Conservation (phyloP, 2,113 vertebrate genomes). For the Thamnaconus septentrionalis region DNA sequence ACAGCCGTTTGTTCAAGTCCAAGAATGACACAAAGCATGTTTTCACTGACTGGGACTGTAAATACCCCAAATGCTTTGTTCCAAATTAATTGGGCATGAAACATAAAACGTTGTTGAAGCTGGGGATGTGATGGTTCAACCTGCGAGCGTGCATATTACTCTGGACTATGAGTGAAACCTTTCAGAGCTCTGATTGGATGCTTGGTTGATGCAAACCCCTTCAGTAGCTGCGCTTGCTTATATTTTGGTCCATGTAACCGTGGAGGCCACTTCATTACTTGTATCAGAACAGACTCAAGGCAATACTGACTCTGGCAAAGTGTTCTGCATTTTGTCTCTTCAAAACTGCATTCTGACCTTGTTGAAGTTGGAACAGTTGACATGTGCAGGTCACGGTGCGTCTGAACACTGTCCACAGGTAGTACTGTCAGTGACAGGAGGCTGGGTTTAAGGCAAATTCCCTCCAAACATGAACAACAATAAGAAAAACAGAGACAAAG, state of each 20-base stretch:
- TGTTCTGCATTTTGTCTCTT: conserved; percentile 33
- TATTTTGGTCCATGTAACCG: conserved; percentile 79
- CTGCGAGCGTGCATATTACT: conserved; percentile 39
- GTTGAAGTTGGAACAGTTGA: conserved; percentile 57
- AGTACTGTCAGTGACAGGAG: conserved; percentile 71
- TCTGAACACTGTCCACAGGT: conserved; percentile 69
- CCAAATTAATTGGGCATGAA: conserved; percentile 44
- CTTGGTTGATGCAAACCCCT: conserved; percentile 68
- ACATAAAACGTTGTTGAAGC: conserved; percentile 59
- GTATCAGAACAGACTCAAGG: conserved; percentile 67
- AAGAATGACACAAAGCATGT: conserved; percentile 9
- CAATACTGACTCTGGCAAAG: conserved; percentile 57
- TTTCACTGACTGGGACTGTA: conserved; percentile 45
- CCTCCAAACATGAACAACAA: conserved; percentile 48
- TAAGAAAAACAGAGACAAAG: background rate
- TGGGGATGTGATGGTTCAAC: conserved; percentile 64
- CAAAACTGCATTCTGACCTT: conserved; percentile 7
- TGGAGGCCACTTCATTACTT: conserved; percentile 57
- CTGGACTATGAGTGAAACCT: conserved; percentile 43
- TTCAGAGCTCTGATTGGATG: conserved; percentile 69
- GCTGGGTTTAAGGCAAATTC: conserved; percentile 76
- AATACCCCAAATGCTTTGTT: conserved; percentile 44
- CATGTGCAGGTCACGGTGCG: conserved; percentile 61
- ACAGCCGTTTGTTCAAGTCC: conserved; percentile 59
- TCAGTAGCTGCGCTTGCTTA: conserved; percentile 65